Percentiles rank a stretch among this genome's conserved stretches.
These are phyloP conservation scores for Carassius carassius DNA, from an alignment of 2,113 vertebrate species.

Conservation along the genomic window DNA sequence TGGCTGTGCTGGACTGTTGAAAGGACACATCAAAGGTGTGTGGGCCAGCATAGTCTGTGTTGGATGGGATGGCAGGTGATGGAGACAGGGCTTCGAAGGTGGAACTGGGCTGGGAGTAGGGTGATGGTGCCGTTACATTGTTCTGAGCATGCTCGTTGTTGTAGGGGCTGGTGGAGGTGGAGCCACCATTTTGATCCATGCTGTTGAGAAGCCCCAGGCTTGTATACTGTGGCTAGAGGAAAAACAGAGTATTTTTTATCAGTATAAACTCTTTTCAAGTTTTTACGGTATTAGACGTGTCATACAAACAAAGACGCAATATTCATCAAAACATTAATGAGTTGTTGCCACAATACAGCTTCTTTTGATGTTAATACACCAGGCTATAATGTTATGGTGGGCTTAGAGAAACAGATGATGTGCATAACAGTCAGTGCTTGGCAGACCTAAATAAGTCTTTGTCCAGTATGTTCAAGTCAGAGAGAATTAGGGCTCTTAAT, in stretches of 20 bases:
- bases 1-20: conserved; percentile 98
- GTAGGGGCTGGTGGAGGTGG: conserved; percentile 96
- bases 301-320: conserved; percentile 10
- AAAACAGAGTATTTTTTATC: conserved; percentile 9
- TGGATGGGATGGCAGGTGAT: conserved; percentile 97
- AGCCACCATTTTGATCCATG: conserved; percentile 98
- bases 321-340: conserved; percentile 36
- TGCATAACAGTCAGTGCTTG: conserved; percentile 7
- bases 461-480: conserved; percentile 12
- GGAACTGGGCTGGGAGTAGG: conserved; percentile 96
- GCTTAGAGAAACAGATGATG: conserved; percentile 12
- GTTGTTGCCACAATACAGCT: conserved; percentile 3
- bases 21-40: conserved; percentile 99
- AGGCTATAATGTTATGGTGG: conserved; percentile 34
- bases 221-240: conserved; percentile 91
- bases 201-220: conserved; percentile 97
- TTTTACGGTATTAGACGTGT: conserved; percentile 7
- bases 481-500: conserved; percentile 5
- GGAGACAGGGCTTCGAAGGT: conserved; percentile 95
- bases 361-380: conserved; percentile 37
- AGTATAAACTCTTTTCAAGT: not conserved
- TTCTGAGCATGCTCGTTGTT: conserved; percentile 94
- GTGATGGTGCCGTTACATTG: conserved; percentile 92
- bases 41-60: conserved; percentile 95
- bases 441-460: conserved; percentile 37